Evolutionary conservation across 2,113 vertebrate species (phyloP).

Genomic region (Leiothrix lutea): DNA sequence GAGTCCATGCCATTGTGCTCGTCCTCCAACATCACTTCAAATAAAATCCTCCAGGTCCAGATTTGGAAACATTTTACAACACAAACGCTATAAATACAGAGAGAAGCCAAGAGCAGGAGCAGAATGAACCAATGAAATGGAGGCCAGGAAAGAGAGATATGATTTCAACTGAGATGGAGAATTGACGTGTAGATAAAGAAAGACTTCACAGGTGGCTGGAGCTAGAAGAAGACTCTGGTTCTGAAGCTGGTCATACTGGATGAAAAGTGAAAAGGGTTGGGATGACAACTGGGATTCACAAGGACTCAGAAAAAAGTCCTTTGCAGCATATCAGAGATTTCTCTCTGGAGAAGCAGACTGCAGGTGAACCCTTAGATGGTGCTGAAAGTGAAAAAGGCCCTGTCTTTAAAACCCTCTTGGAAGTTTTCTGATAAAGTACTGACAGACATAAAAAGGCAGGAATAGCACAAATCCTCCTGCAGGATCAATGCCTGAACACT

Average conservation of each 20-base stretch:
- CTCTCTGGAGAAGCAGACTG: background rate
- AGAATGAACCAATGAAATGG: background rate
- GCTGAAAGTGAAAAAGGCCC: background rate
- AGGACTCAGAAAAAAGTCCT: background rate
- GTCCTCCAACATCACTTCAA: background rate
- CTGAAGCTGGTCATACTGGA: background rate
- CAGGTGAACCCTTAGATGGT: background rate
- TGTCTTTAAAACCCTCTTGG: background rate
- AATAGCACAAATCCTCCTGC: background rate
- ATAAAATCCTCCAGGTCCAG: background rate
- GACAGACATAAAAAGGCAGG: background rate
- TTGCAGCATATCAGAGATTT: background rate
- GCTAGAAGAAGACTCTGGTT: background rate
- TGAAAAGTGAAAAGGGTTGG: background rate
- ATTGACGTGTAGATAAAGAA: background rate
- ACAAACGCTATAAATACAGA: background rate
- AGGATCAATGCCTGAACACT: background rate
- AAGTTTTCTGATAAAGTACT: background rate
- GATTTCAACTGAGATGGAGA: background rate
- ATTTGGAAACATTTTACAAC: background rate
- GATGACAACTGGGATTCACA: background rate
- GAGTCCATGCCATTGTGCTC: background rate
- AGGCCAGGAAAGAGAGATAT: background rate
- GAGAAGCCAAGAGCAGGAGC: background rate
- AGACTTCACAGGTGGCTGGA: background rate